A percentile compares a stretch with the other conserved stretches of the same genome.
Conservation (phyloP, 1,140 invertebrate species). For the Diachasma alloeum region DNA sequence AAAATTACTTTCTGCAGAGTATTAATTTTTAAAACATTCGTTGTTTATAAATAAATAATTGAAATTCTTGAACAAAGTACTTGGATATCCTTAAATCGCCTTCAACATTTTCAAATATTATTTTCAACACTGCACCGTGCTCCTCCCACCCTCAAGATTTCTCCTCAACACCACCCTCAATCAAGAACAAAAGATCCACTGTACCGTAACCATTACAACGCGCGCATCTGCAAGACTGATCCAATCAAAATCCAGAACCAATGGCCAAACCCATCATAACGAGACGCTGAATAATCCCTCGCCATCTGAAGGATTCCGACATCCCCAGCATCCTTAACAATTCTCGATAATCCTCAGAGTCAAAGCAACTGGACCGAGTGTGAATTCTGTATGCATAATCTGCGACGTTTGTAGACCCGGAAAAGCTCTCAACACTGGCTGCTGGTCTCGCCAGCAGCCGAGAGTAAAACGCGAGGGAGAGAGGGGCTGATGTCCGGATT, state of each 20-base stretch:
- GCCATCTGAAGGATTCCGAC: background rate
- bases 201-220: background rate
- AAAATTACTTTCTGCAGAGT: no score
- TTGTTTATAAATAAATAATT: no score
- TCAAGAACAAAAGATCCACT: background rate
- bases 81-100: no score
- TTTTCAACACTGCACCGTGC: no score
- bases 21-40: no score
- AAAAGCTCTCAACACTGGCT: background rate
- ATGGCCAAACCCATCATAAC: background rate
- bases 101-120: no score
- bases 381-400: conserved; percentile 27
- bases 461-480: background rate
- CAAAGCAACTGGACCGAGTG: conserved; percentile 22
- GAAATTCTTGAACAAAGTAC: no score
- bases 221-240: background rate
- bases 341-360: conserved; percentile 16
- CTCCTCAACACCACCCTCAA: no score
- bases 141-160: no score
- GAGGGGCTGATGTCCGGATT: background rate
- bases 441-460: background rate
- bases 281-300: background rate
- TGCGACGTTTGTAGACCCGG: conserved; percentile 1
- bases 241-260: background rate
- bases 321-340: background rate